Evolutionary conservation across 2,888 invertebrate species (phyloP), one percentile per base, ranked within the genome.

Genomic region (Ypsolopha scabrella): DNA sequence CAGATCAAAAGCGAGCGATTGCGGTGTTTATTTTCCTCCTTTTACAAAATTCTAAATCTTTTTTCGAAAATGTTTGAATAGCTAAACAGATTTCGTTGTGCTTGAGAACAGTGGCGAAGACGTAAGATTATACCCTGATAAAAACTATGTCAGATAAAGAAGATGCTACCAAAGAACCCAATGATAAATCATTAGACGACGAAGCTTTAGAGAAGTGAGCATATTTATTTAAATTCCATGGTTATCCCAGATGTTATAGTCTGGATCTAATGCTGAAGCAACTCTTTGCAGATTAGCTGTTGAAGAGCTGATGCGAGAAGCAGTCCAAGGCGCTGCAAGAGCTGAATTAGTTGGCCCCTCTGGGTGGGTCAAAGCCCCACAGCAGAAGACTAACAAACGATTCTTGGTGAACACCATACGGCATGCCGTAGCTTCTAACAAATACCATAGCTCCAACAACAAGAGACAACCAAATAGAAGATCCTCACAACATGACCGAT

Each of bases 261-360:
- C 38, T 13, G 10, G 8, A 10, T 13, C n/a, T 46, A 46, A 46
- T 6, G 7, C 10, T 35, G 1, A n/a, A n/a, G n/a, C 9, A 48
- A 52, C 52, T 55, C 43, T 51, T 70, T 74, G 52, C 63, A 88
- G 88, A 67, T 67, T 88, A 65, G 90, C 90, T 9, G 85, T 88
- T 45, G 88, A 89, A 63, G 90, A 90, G 69, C 75, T 90, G 48
- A 72, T 90, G 57, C 78, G 87, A 53, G 90, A 90, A 70, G 88
- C 90, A 9, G 87, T 88, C 41, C 87, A 88, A 67, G 89, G 88
- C 51, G 88, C 88, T 48, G 88, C 88, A 45, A 77, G 90, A 71
- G 89, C 89, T 38, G 88, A 88, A 72, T 79, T 88, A 54, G 78
- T 88, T 53, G 90, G 90, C 37, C 88, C 90, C 7, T 80, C 88